A percentile compares a stretch with the other conserved stretches of the same genome.
Conservation (phyloP, 2,888 invertebrate species). For the Myopa testacea region DNA sequence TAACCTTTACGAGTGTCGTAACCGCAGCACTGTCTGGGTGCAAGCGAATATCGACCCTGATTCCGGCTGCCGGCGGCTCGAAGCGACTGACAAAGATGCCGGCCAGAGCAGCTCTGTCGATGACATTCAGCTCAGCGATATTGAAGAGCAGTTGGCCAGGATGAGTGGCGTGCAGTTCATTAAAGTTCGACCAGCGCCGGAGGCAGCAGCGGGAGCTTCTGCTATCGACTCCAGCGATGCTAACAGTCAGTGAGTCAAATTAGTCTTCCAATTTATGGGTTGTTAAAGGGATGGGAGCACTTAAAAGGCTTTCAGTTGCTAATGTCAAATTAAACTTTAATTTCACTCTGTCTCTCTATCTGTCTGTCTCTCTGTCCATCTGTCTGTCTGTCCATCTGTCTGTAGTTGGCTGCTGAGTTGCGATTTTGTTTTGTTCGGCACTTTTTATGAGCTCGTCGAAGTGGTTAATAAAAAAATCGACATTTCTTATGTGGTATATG, state of each 20-base stretch:
- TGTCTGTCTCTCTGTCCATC: background rate
- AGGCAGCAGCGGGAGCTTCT: slow-evolving; percentile 18
- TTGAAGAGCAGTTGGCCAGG: slow-evolving; percentile 66
- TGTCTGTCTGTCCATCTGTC: background rate
- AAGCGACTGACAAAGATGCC: background rate
- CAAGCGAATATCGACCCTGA: slow-evolving; percentile 50
- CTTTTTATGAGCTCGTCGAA: background rate
- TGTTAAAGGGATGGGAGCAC: background rate
- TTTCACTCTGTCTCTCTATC: background rate
- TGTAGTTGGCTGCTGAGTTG: background rate
- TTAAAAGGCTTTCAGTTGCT: background rate
- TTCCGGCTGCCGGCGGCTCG: background rate
- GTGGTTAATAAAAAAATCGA: background rate
- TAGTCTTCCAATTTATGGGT: background rate
- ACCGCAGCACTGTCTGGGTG: slow-evolving; percentile 65
- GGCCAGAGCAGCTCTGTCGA: slow-evolving; percentile 45
- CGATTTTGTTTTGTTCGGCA: background rate
- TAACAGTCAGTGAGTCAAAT: slow-evolving; percentile 34
- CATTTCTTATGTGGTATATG: background rate
- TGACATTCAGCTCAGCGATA: slow-evolving; percentile 66
- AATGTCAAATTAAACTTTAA: background rate
- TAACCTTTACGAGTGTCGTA: slow-evolving; percentile 65
- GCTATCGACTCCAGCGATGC: slow-evolving; percentile 4
- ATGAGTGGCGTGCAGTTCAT: slow-evolving; percentile 48
- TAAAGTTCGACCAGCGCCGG: slow-evolving; percentile 16